Percentiles rank a stretch among this genome's conserved stretches.
Evolutionary conservation across 2,113 vertebrate genomes (phyloP).

Genomic region (Phaetusa simplex): DNA sequence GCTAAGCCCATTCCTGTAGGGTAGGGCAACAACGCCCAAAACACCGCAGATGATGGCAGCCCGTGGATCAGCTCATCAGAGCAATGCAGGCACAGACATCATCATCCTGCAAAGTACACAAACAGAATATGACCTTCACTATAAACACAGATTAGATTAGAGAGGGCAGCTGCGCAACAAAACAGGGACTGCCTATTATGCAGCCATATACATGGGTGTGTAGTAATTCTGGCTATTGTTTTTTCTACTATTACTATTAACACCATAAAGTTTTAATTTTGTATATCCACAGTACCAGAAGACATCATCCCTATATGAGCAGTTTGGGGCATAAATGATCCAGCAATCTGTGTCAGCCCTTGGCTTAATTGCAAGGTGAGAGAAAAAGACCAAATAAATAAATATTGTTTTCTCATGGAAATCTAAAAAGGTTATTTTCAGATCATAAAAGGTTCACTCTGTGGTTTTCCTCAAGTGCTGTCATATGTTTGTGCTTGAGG

Average conservation of each 20-base stretch:
- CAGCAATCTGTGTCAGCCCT: not conserved
- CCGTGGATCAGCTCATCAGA: not conserved
- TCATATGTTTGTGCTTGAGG: not conserved
- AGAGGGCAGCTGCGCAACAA: not conserved
- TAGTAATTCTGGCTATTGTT: not conserved
- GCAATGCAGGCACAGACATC: not conserved
- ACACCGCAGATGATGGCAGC: not conserved
- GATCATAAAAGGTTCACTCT: not conserved
- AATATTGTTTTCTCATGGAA: not conserved
- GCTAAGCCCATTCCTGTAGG: not conserved
- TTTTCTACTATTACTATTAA: not conserved
- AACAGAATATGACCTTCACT: not conserved
- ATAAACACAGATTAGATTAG: not conserved
- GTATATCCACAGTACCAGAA: not conserved
- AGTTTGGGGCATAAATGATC: not conserved
- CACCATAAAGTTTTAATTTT: constrained; percentile 10
- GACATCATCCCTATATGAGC: not conserved
- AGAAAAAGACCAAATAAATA: not conserved
- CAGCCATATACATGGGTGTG: not conserved
- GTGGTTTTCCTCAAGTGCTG: constrained; percentile 1
- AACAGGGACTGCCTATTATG: not conserved
- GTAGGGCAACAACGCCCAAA: not conserved
- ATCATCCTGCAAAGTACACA: not conserved
- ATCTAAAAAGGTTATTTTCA: not conserved
- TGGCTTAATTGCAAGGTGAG: constrained; percentile 10